Base-by-base conservation (phyloP, 2,113 vertebrate species). In the Protobothrops flavoviridis region DNA sequence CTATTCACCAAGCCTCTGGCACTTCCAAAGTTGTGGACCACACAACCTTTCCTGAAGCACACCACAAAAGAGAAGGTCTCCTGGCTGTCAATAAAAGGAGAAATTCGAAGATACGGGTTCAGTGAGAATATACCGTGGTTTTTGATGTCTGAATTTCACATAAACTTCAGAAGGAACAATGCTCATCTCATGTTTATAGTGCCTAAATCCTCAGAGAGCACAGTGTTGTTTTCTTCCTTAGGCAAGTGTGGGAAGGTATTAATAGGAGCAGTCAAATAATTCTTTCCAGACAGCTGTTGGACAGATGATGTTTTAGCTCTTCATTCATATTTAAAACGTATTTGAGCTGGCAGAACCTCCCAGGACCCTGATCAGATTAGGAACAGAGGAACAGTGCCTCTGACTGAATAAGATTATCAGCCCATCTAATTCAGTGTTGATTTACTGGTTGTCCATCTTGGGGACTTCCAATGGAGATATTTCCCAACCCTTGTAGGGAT, bases 231-330 rank as follows among this genome's bases (percentile, higher is more conserved):
- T 92, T 93, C 56, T n/a, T 95, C 13, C 81, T 91, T 29, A 86
- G 52, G 88, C 94, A 95, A 92, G 90, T 89, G 89, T 26, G 87
- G 56, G 20, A 20, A 69, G 90, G 91, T 96, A 96, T 96, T 96
- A 94, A 95, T 93, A 96, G 94, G 81, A 95, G 87, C 92, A 92
- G 94, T 1, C 86, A 26, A 85, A 29, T 85, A 90, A 11, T 93
- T 89, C 88, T 85, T 89, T 61, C 48, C 59, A 88, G 94, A 90
- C 93, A 89, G 95, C 85, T 94, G 92, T 88, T 91, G 92, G 91
- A 59, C 91, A 87, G 64, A 93, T 95, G 88, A 92, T 21, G 61
- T 61, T 64, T 93, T 90, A 43, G 88, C 55, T 91, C 94, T 91
- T 0, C 90, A 87, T 85, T 92, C 88, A 33, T 93, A 85, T 94